Evolutionary conservation across 2,888 invertebrate species (phyloP).

Genomic region (Xylota sylvarum): DNA sequence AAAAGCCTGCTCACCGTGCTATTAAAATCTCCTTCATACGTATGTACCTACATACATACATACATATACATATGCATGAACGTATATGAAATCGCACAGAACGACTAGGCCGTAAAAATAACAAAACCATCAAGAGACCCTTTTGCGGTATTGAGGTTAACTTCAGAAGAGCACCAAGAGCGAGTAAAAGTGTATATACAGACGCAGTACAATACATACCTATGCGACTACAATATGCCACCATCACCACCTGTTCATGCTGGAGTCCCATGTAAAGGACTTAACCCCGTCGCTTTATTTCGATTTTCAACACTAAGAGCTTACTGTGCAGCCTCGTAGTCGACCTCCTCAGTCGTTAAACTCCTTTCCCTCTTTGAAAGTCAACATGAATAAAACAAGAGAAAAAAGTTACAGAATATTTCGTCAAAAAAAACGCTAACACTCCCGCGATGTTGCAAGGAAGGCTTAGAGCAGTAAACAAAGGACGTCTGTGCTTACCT

Average conservation of each 20-base stretch:
- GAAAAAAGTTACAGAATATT: constrained; percentile 65
- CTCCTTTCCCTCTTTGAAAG: constrained; percentile 50
- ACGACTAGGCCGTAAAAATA: constrained; percentile 66
- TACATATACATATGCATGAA: background rate
- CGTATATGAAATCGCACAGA: constrained; percentile 41
- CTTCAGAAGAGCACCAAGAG: constrained; percentile 53
- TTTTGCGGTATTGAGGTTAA: constrained; percentile 70
- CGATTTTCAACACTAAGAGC: constrained; percentile 50
- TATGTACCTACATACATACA: too few species aligned
- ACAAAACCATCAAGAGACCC: constrained; percentile 72
- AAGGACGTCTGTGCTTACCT: constrained; percentile 57
- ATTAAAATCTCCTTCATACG: constrained; percentile 63
- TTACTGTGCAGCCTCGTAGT: constrained; percentile 35
- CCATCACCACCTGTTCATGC: constrained; percentile 65
- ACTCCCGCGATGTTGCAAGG: constrained; percentile 35
- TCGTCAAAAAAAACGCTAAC: constrained; percentile 37
- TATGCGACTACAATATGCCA: constrained; percentile 56
- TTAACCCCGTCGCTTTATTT: constrained; percentile 64
- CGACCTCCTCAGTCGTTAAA: constrained; percentile 58
- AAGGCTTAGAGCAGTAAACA: constrained; percentile 58
- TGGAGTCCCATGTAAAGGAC: constrained; percentile 49
- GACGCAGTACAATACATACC: constrained; percentile 1
- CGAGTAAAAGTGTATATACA: constrained; percentile 5
- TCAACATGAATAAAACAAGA: constrained; percentile 72
- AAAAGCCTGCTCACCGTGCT: constrained; percentile 48